These are phyloP conservation scores for Scaptomyza caliginosa DNA, from an alignment of 2,888 invertebrate species.

Conservation along the genomic window DNA sequence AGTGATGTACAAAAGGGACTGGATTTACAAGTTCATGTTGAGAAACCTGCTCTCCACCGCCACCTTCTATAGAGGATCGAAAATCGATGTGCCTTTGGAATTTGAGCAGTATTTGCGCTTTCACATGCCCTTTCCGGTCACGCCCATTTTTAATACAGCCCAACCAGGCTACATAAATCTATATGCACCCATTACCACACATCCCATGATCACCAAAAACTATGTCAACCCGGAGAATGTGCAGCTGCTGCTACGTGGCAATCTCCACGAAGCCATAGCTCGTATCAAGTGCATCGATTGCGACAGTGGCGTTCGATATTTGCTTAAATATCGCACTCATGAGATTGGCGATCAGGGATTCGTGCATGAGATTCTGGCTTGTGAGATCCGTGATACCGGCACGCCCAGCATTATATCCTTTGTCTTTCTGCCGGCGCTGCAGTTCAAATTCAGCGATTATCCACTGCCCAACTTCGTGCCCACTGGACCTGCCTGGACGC, in stretches of 20 bases:
- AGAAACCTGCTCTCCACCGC: slow-evolving; percentile 47
- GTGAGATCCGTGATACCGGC: slow-evolving; percentile 48
- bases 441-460: slow-evolving; percentile 49
- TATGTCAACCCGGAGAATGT: slow-evolving; percentile 59
- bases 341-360: slow-evolving; percentile 66
- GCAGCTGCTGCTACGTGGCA: slow-evolving; percentile 55
- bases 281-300: slow-evolving; percentile 36
- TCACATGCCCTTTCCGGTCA: slow-evolving; percentile 51
- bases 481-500: slow-evolving; percentile 44
- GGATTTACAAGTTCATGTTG: slow-evolving; percentile 47
- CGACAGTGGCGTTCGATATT: slow-evolving; percentile 45
- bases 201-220: slow-evolving; percentile 52
- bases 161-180: slow-evolving; percentile 59
- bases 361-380: slow-evolving; percentile 59
- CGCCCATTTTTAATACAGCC: slow-evolving; percentile 53
- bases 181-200: slow-evolving; percentile 28
- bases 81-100: slow-evolving; percentile 53
- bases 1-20: slow-evolving; percentile 54
- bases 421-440: slow-evolving; percentile 57
- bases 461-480: slow-evolving; percentile 55
- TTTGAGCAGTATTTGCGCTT: slow-evolving; percentile 62
- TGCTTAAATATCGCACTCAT: slow-evolving; percentile 53
- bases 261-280: slow-evolving; percentile 46
- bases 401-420: slow-evolving; percentile 60
- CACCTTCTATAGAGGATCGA: slow-evolving; percentile 60